Percentiles rank a stretch among this genome's conserved stretches.
Evolutionary conservation across 1,140 invertebrate genomes (phyloP).

Genomic region (Xylocopa sonorina): DNA sequence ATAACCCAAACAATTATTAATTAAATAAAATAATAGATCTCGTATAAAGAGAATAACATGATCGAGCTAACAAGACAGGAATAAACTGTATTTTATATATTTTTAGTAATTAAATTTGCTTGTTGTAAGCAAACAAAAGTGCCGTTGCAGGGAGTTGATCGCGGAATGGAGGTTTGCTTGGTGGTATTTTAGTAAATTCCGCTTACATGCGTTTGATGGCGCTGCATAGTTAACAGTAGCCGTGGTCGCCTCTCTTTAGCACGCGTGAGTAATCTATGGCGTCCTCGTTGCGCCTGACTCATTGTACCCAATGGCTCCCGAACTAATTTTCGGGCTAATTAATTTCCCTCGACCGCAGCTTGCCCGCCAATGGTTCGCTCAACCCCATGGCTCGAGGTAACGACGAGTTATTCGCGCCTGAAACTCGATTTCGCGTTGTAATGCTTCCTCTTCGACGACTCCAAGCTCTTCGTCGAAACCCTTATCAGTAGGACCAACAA

Average conservation of each 20-base stretch:
- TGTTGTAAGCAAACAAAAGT: no score
- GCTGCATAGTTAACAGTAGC: not conserved
- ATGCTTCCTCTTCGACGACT: not conserved
- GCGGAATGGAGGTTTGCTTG: not conserved
- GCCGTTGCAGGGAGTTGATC: no score
- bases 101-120: no score
- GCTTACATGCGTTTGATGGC: not conserved
- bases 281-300: slow-evolving; percentile 14
- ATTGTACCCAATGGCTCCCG: slow-evolving; percentile 28
- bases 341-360: slow-evolving; percentile 22
- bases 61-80: no score
- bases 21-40: no score
- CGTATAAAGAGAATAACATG: no score
- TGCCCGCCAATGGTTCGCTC: not conserved
- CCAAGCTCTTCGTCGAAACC: not conserved
- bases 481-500: no score
- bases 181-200: not conserved
- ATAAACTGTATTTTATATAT: no score
- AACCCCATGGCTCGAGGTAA: not conserved
- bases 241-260: slow-evolving; percentile 10
- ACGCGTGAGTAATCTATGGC: slow-evolving; percentile 30
- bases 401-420: not conserved
- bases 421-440: not conserved
- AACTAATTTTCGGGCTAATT: slow-evolving; percentile 48
- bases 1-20: no score